Conservation (phyloP, 2,113 vertebrate species). For the Gallinago undulata region DNA sequence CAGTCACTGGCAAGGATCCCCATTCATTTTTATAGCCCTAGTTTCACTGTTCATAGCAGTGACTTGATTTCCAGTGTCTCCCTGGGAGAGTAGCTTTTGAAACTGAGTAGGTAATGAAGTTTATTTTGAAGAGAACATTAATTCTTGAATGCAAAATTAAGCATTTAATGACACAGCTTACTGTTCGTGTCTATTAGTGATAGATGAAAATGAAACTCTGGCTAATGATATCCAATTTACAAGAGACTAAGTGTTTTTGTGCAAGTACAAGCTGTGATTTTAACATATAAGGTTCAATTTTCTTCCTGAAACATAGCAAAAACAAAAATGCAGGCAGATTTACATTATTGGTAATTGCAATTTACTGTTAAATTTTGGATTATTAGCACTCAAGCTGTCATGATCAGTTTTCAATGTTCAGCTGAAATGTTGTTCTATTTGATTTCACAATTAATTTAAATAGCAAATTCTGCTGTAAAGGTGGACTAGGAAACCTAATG, state of each 20-base stretch:
- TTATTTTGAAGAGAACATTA: constrained; percentile 6
- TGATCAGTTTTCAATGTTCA: background rate
- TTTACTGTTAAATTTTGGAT: background rate
- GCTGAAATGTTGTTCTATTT: background rate
- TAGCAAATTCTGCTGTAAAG: background rate
- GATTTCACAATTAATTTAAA: background rate
- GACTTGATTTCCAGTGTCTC: background rate
- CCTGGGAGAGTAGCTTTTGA: background rate
- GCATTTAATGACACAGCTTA: background rate
- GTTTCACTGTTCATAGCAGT: background rate
- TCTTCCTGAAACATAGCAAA: background rate
- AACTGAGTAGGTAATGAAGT: background rate
- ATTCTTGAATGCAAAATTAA: background rate
- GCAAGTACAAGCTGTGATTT: background rate
- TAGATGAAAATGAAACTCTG: background rate
- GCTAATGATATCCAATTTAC: background rate
- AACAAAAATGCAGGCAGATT: background rate
- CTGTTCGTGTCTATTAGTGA: background rate
- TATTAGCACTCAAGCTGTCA: background rate
- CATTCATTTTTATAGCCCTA: background rate
- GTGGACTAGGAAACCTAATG: background rate
- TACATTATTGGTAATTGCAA: background rate
- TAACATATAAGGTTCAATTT: background rate
- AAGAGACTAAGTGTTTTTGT: background rate
- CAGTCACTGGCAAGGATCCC: background rate